Evolutionary conservation across 2,113 vertebrate species (phyloP), one percentile per base, ranked within the genome.

Genomic region (Gorsachius goisagi): DNA sequence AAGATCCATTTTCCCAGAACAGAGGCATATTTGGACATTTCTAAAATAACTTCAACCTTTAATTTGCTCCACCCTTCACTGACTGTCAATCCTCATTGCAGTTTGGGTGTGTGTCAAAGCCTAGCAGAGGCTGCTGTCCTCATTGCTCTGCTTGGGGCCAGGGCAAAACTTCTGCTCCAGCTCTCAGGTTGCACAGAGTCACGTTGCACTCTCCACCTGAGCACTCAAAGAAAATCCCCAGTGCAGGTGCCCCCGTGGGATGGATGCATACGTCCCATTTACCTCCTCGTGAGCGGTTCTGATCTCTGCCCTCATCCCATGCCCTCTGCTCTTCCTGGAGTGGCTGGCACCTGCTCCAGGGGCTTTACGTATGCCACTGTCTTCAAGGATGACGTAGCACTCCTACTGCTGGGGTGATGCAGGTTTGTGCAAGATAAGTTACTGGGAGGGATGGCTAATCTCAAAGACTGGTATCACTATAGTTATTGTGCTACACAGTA

Each of bases 391-490:
- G 94, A 69, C 18, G 68, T 77, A 89, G 85, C 80, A 44, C 62
- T 73, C 74, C 79, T 50, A 52, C 90, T 97, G 95, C 85, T 94
- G 95, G 96, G 94, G 91, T 95, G 95, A 96, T 78, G 93, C 89
- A 76, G 69, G 22, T 28, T 87, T 63, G 92, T 88, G 69, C 71
- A 89, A 44, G 58, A 39, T n/a, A 32, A 75, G n/a, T 63, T 78
- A 2, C 76, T 21, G 79, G 90, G 49, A 75, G 94, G 93, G 84
- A 53, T 30, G 33, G 66, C 76, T 52, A 63, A 80, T 73, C 58
- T 30, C 37, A 69, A 50, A 85, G 85, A 32, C 85, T 92, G 93
- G 52, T 64, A 62, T 85, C 56, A 0, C 15, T 30, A 2, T 8
- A 6, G 60, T 87, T 58, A 12, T 41, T 32, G 35, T 1, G 32